Conservation (phyloP, 2,797 vertebrate species). For the Neosilurus hyrtlii region DNA sequence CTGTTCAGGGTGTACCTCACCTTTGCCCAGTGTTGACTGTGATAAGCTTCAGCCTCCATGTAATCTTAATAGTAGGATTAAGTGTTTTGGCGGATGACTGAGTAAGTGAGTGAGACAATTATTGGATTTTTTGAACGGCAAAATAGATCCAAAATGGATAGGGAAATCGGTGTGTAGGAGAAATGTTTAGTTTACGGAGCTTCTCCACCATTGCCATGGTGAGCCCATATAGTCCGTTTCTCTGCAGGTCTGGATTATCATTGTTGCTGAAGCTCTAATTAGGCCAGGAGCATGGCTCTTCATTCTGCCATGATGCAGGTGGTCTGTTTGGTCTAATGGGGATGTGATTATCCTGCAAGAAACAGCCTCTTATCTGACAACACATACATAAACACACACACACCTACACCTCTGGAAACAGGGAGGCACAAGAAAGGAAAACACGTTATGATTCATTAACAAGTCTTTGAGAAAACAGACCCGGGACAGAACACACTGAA, state of each 20-base stretch:
- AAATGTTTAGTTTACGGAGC: constrained; percentile 16
- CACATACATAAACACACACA: neutral
- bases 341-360: constrained; percentile 36
- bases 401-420: neutral
- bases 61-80: no score
- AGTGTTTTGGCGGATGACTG: no score
- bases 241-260: constrained; percentile 47
- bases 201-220: constrained; percentile 23
- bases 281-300: constrained; percentile 50
- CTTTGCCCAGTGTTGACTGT: no score
- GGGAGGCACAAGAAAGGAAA: constrained; percentile 17
- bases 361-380: constrained; percentile 43
- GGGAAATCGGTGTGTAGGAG: constrained; percentile 10
- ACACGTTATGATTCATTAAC: constrained; percentile 30
- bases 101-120: neutral
- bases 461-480: constrained; percentile 1
- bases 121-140: neutral
- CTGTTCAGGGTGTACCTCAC: no score
- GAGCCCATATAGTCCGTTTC: constrained; percentile 44
- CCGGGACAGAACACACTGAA: neutral
- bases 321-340: constrained; percentile 54
- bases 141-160: constrained; percentile 10
- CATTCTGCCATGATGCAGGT: constrained; percentile 48
- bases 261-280: constrained; percentile 52
- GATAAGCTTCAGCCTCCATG: no score